A percentile compares a stretch with the other conserved stretches of the same genome.
phyloP scores from a whole-genome alignment of 1,140 invertebrate genomes.

The Brachionus sp. region DNA sequence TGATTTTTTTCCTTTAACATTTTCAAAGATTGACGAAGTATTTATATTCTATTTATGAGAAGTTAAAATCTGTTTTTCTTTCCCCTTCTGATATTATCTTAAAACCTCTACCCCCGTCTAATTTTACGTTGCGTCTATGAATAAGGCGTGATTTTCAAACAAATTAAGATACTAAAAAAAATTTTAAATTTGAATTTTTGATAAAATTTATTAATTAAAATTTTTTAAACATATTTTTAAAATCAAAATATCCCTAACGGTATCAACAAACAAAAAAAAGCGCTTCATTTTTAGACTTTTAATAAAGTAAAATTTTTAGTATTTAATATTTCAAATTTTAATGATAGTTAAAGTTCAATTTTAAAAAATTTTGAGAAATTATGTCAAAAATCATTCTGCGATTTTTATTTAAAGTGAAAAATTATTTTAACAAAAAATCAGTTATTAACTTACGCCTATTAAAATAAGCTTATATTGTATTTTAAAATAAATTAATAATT shows the following conservation, averaged over 20 bases:
- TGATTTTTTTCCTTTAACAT: not conserved
- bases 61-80: not conserved
- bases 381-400: not conserved
- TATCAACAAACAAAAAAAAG: not conserved
- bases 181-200: not conserved
- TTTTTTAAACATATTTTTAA: not conserved
- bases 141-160: not conserved
- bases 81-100: not conserved
- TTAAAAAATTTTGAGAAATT: no score
- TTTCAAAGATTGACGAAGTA: not conserved
- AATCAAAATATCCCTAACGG: not conserved
- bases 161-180: not conserved
- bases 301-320: not conserved
- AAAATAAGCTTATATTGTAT: not conserved
- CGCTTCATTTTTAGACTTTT: not conserved
- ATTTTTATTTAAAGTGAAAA: no score
- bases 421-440: not conserved
- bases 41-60: constrained; percentile 21
- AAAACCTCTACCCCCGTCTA: not conserved
- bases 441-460: no score
- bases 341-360: no score
- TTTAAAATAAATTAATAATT: not conserved
- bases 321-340: no score
- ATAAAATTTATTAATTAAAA: not conserved
- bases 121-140: not conserved